Percentiles rank a stretch among this genome's conserved stretches.
phyloP scores from a whole-genome alignment of 2,113 vertebrate species.

The Tichodroma muraria region DNA sequence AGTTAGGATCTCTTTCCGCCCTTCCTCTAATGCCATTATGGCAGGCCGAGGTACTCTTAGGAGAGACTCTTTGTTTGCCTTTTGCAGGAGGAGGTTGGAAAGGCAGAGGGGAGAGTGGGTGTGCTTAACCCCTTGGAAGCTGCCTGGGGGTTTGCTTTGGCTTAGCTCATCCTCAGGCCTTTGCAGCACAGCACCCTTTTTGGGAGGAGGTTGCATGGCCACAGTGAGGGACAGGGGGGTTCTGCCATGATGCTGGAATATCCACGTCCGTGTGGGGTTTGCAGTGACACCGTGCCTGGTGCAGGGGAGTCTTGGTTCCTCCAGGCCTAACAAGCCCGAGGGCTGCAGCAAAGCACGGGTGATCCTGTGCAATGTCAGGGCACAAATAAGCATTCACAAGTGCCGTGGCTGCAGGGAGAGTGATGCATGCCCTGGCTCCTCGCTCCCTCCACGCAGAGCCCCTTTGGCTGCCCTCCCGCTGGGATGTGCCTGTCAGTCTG shows the following conservation, averaged over 20 bases:
- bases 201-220: neutral
- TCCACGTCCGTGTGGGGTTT: fast-evolving
- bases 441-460: fast-evolving
- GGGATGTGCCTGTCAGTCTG: neutral
- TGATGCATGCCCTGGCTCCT: fast-evolving
- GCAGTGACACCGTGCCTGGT: neutral
- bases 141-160: neutral
- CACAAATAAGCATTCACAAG: neutral
- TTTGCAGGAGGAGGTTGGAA: neutral
- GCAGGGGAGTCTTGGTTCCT: fast-evolving
- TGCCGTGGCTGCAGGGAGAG: fast-evolving
- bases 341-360: fast-evolving
- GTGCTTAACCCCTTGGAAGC: neutral
- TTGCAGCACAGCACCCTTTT: fast-evolving
- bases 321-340: neutral
- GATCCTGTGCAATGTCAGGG: neutral
- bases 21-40: neutral
- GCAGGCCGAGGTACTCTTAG: neutral
- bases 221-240: neutral
- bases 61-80: conserved; percentile 6
- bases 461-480: neutral
- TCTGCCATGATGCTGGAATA: fast-evolving
- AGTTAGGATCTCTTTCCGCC: neutral
- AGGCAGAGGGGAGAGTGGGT: neutral
- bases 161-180: neutral